Base-by-base conservation (phyloP, 1,140 invertebrate species). In the Semibalanus balanoides region DNA sequence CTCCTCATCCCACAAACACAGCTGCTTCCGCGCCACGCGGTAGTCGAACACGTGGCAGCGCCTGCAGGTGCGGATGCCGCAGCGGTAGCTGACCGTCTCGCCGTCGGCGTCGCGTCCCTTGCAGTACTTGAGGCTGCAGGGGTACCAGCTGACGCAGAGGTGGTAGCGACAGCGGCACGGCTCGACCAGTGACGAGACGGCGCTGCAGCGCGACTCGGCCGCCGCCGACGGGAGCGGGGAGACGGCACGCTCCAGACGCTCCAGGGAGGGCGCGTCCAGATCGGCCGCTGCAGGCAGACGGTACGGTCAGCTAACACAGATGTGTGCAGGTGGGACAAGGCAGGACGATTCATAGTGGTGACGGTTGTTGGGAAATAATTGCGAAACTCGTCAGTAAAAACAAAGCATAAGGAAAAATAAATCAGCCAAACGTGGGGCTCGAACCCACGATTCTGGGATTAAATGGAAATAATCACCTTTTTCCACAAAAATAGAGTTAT, bases 51-150 rank as follows among this genome's bases (percentile, higher is more conserved):
- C 88, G 82, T 92, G 89, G 85, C 93, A 96, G 83, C 93, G 91
- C 81, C 90, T 90, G 83, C 95, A 98, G 9, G 95, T 97, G 85
- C 95, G 94, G 81, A 98, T 98, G 75, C 95, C 95, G 84, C 95
- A 98, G 27, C 94, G 87, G 84, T 96, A 96, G 71, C 84, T 86
- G 76, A 89, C 87, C n/a, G 83, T 81, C 81, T 88, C 89, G 80
- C 87, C 83, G 84, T 86, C 76, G 78, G 86, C 82, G 77, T 88
- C 86, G 79, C 87, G 87, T 25, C 91, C 92, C 81, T 93, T 93
- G 83, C 95, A 97, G 84, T 95, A 97, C 83, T 97, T 97, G 7
- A 97, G 85, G 25, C 93, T 93, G 85, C 95, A 97, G 0, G 94
- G 95, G 85, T 96, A 97, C 92, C 92, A 87, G n/a, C 88, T 88